Evolutionary conservation across 2,888 invertebrate genomes (phyloP).

Genomic region (Drosophila vallismaia): DNA sequence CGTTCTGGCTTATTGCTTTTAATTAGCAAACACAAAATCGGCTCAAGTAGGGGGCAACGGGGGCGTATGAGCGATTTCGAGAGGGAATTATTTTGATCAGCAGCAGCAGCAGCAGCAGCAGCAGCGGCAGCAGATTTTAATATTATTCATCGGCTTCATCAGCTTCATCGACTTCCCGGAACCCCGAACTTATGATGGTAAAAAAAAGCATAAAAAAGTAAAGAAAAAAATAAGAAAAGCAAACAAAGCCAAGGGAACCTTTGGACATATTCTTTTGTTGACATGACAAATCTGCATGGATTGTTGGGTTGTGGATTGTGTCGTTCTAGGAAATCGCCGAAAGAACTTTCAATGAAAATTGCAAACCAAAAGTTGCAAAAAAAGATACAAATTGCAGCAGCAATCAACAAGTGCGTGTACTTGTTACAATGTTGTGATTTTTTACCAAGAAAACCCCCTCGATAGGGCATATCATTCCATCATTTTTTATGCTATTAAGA

Average conservation of each 20-base stretch:
- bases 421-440: not conserved
- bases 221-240: conserved; percentile 2
- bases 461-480: too few relatives aligned
- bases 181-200: conserved; percentile 5
- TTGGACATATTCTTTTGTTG: conserved; percentile 11
- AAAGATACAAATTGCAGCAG: conserved; percentile 3
- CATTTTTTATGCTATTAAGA: not conserved
- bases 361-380: conserved; percentile 5
- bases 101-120: conserved; percentile 30
- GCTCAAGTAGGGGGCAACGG: not conserved
- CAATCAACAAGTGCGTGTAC: conserved; percentile 45
- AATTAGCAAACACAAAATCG: conserved; percentile 21
- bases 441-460: too few relatives aligned
- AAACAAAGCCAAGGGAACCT: conserved; percentile 16
- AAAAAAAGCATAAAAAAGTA: not conserved
- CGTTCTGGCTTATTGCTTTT: conserved; percentile 13
- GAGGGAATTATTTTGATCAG: not conserved
- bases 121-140: conserved; percentile 33
- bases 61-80: conserved; percentile 5
- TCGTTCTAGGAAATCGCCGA: conserved; percentile 23
- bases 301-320: not conserved
- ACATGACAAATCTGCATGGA: conserved; percentile 17
- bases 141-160: conserved; percentile 12
- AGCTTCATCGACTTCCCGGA: conserved; percentile 16
- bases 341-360: conserved; percentile 1